phyloP scores from a whole-genome alignment of 2,113 vertebrate genomes.

The Sisor rabdophorus region DNA sequence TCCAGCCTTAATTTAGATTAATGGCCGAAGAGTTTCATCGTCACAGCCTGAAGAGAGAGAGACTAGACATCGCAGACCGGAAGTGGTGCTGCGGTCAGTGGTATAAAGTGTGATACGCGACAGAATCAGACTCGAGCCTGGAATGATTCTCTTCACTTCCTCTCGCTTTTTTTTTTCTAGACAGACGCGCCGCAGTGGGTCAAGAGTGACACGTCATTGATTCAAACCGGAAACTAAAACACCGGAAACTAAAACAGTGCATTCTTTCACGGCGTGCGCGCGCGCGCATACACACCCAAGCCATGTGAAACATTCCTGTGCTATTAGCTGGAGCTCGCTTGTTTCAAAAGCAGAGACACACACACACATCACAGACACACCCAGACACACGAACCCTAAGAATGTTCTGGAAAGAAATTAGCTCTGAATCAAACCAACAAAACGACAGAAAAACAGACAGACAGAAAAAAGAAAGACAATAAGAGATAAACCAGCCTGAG shows the following conservation, averaged over 20 bases:
- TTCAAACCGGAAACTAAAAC: slow-evolving; percentile 16
- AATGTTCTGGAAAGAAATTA: not conserved
- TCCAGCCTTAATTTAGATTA: too few relatives aligned
- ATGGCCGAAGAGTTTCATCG: too few relatives aligned
- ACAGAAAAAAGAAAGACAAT: not conserved
- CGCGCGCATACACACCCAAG: not conserved
- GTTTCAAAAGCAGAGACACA: slow-evolving; percentile 9
- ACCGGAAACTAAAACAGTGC: slow-evolving; percentile 13
- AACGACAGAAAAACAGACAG: not conserved
- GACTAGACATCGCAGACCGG: not conserved
- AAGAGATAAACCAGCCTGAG: not conserved
- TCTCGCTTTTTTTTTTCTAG: not conserved
- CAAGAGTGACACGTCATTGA: not conserved
- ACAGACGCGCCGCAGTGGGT: not conserved
- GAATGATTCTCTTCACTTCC: not conserved
- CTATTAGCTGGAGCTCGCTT: slow-evolving; percentile 20
- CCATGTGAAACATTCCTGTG: slow-evolving; percentile 33
- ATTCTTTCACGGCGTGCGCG: not conserved
- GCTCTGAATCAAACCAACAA: not conserved
- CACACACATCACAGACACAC: slow-evolving; percentile 5
- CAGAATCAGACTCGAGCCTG: too few relatives aligned
- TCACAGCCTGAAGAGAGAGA: not conserved
- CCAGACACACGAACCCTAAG: not conserved
- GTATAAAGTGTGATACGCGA: not conserved
- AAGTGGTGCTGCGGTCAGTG: not conserved